Conservation (phyloP, 2,113 vertebrate genomes). For the Serranochromis macrocephalus region DNA sequence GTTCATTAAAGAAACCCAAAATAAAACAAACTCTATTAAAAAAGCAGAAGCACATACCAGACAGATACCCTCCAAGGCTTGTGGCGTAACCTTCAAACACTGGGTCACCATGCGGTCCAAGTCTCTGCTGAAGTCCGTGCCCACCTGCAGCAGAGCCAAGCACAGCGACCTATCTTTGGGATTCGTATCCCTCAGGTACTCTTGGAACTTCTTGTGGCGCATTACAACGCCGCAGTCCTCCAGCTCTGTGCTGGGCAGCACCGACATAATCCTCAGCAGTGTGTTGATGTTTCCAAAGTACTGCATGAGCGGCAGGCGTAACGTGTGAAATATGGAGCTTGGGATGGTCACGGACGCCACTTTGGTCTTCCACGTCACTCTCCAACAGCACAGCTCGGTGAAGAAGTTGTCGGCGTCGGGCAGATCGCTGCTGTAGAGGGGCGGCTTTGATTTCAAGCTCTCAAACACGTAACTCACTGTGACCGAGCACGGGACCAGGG, state of each 20-base stretch:
- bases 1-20: background rate
- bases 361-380: constrained; percentile 95
- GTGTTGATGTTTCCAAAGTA: constrained; percentile 92
- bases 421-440: constrained; percentile 87
- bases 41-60: constrained; percentile 54
- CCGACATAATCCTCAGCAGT: constrained; percentile 84
- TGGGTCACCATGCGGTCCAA: constrained; percentile 74
- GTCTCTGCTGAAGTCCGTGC: constrained; percentile 71
- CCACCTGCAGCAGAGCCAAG: constrained; percentile 80
- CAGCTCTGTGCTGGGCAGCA: constrained; percentile 85
- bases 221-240: constrained; percentile 82
- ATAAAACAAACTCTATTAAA: background rate
- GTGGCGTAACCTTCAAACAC: constrained; percentile 74
- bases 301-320: constrained; percentile 89
- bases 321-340: constrained; percentile 84
- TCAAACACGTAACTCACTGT: constrained; percentile 80
- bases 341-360: constrained; percentile 90
- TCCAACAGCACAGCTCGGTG: constrained; percentile 94
- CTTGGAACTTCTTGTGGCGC: constrained; percentile 80
- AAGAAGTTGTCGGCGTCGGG: constrained; percentile 90
- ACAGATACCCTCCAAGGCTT: constrained; percentile 73
- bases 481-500: constrained; percentile 88
- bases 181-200: constrained; percentile 80
- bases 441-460: constrained; percentile 86
- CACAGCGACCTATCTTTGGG: constrained; percentile 78